A percentile compares a stretch with the other conserved stretches of the same genome.
These are phyloP conservation scores for Malacoraja senta DNA, from an alignment of 2,797 vertebrate species.

Conservation along the genomic window DNA sequence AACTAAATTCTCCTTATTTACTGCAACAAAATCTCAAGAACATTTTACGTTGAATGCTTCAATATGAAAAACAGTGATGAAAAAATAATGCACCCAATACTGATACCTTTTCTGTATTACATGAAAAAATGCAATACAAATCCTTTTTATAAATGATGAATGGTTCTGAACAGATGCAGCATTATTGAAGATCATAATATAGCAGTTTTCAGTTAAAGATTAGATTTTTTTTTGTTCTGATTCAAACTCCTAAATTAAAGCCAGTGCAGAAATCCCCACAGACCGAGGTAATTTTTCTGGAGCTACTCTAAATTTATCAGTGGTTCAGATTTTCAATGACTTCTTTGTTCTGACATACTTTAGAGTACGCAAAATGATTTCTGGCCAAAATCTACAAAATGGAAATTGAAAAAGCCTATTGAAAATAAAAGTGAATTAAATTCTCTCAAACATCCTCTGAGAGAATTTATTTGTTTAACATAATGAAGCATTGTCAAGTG, in stretches of 20 bases:
- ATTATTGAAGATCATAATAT: conserved; percentile 19
- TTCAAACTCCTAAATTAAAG: conserved; percentile 22
- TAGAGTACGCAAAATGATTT: not conserved
- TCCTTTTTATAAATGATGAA: not conserved
- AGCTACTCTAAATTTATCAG: conserved; percentile 19
- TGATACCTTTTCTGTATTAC: not conserved
- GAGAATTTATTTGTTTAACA: conserved; percentile 13
- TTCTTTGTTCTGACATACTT: conserved; percentile 12
- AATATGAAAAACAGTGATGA: not conserved
- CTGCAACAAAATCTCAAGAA: not conserved
- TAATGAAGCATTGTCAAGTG: not conserved
- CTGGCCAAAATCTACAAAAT: conserved; percentile 29
- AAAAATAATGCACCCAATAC: not conserved
- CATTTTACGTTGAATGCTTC: not conserved
- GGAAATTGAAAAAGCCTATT: conserved; percentile 1
- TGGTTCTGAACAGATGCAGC: not conserved
- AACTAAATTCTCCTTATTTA: not conserved
- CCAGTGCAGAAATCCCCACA: conserved; percentile 24
- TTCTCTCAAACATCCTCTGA: not conserved
- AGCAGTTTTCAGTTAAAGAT: conserved; percentile 4
- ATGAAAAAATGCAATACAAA: not conserved
- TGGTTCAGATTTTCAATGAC: conserved; percentile 20
- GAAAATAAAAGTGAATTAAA: conserved; percentile 2
- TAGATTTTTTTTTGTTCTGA: not conserved
- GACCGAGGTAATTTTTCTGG: conserved; percentile 1